A percentile compares a stretch with the other conserved stretches of the same genome.
Evolutionary conservation across 2,113 vertebrate species (phyloP).

Genomic region (Daboia siamensis): DNA sequence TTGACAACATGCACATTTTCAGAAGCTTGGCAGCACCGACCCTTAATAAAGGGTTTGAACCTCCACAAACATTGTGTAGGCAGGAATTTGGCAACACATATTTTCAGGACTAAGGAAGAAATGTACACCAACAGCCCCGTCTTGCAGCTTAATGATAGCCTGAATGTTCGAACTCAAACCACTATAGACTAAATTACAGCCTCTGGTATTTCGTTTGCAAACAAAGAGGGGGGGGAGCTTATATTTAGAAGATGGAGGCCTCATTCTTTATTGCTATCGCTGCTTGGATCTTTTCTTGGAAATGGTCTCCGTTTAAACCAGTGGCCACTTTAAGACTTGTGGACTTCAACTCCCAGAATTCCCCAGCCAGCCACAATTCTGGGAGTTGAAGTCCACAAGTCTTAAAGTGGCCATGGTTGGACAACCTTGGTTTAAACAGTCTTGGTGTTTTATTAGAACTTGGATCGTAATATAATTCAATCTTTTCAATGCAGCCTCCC

Average conservation of each 20-base stretch:
- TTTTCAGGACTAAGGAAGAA: neutral
- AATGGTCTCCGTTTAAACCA: neutral
- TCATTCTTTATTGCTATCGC: neutral
- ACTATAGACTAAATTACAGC: neutral
- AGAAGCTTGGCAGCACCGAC: neutral
- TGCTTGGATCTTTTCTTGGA: neutral
- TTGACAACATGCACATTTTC: neutral
- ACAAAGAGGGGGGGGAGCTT: neutral
- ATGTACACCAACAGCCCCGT: neutral
- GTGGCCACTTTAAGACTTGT: neutral
- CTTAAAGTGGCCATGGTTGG: too few relatives aligned
- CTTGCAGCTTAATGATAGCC: neutral
- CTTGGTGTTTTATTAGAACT: too few relatives aligned
- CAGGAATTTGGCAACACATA: neutral
- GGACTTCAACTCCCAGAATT: neutral
- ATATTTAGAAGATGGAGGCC: neutral
- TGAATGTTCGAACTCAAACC: neutral
- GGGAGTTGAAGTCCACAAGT: too few relatives aligned
- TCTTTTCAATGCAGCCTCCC: too few relatives aligned
- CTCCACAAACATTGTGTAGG: neutral
- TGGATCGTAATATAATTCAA: too few relatives aligned
- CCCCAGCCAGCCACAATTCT: neutral
- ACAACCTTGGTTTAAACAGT: neutral
- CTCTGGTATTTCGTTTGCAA: neutral
- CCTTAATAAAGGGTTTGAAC: neutral